Percentiles rank a stretch among this genome's conserved stretches.
These are phyloP conservation scores for Pavo muticus DNA, from an alignment of 2,113 vertebrate species.

Conservation along the genomic window DNA sequence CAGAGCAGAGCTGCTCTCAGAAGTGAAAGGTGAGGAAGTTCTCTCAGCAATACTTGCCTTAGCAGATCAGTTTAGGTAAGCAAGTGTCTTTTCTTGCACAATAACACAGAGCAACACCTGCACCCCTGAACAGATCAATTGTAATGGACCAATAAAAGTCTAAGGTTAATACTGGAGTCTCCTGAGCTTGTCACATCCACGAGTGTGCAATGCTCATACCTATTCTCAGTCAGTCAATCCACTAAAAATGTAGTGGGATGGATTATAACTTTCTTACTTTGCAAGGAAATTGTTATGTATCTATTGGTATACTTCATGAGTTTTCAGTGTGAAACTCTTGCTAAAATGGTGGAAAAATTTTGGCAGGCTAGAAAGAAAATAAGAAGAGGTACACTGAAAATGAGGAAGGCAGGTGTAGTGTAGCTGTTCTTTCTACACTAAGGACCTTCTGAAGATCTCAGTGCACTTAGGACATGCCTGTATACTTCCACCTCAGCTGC, in stretches of 20 bases:
- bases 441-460: not conserved
- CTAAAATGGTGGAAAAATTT: not conserved
- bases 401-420: not conserved
- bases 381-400: not conserved
- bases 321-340: not conserved
- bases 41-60: not conserved
- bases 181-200: not conserved
- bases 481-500: not conserved
- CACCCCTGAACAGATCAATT: not conserved
- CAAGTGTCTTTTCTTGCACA: not conserved
- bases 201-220: not conserved
- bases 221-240: not conserved
- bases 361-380: not conserved
- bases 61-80: not conserved
- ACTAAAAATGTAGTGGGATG: not conserved
- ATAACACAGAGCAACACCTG: not conserved
- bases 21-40: not conserved
- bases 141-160: not conserved
- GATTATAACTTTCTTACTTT: not conserved
- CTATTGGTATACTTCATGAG: not conserved
- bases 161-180: not conserved
- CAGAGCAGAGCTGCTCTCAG: not conserved
- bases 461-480: not conserved
- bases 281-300: not conserved
- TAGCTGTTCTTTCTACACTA: not conserved